Percentiles rank a stretch among this genome's conserved stretches.
Evolutionary conservation across 2,113 vertebrate genomes (phyloP).

Genomic region (Psittacula cyanocephala): DNA sequence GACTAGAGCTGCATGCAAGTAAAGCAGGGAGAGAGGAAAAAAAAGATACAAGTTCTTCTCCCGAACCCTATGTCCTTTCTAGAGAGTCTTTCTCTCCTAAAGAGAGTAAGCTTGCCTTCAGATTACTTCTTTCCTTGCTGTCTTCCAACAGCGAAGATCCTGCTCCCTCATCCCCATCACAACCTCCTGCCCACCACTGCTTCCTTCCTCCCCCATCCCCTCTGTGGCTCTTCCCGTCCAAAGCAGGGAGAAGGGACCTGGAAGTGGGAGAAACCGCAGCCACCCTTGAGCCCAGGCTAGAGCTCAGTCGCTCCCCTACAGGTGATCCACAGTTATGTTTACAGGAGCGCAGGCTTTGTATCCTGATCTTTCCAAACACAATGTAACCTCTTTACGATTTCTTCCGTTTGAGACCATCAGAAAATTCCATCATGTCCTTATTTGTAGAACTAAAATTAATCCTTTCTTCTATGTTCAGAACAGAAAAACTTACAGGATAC

Average conservation of each 20-base stretch:
- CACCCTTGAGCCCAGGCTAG: background rate
- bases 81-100: background rate
- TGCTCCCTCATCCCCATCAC: background rate
- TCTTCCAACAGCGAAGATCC: background rate
- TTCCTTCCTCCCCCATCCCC: background rate
- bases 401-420: background rate
- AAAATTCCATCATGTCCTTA: background rate
- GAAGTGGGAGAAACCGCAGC: background rate
- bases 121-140: background rate
- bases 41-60: background rate
- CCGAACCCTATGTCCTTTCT: background rate
- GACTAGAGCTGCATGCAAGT: background rate
- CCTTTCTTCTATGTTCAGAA: background rate
- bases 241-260: fast-evolving
- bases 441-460: background rate
- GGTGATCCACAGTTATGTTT: background rate
- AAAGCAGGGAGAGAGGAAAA: background rate
- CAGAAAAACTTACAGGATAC: background rate
- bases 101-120: background rate
- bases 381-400: background rate
- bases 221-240: fast-evolving
- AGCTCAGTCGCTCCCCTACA: background rate
- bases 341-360: background rate
- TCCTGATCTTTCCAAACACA: background rate
- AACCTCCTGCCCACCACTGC: background rate